Evolutionary conservation across 2,888 invertebrate species (phyloP), one percentile per base, ranked within the genome.

Genomic region (Aphrophora alni): DNA sequence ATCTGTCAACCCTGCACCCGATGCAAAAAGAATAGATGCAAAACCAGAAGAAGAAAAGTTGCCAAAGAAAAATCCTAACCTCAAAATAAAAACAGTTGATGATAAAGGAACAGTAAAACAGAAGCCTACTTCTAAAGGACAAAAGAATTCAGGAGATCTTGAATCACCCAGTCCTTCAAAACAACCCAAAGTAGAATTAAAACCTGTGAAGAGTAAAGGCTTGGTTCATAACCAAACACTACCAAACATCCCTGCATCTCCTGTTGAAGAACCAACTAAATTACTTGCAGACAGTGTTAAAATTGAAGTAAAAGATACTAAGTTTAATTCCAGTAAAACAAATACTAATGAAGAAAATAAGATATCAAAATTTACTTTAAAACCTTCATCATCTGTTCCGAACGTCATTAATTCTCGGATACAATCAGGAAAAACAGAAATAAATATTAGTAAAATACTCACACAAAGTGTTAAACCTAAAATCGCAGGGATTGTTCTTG

Each of bases 401-500:
- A 77, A 77, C 21, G 12, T 77, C 10, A 70, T 71, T 21, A 77
- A 77, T 24, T 71, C 77, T 8, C 26, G 38, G n/a, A 38, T 70
- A n/a, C 77, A 70, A 24, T 38, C 38, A 70, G 71, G 70, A 25
- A 51, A 51, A n/a, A 51, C 73, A 2, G 70, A 81, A 77, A 51
- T 78, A 38, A 81, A 59, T n/a, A 69, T 78, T 24, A 78, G 69
- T 38, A 81, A 81, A 68, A 74, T 38, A 5, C 68, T 78, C 21
- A 82, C 75, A 38, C 74, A 76, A n/a, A 77, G 77, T 70, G 74
- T 75, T 27, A 75, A 73, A 17, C 81, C 83, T 14, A 83, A 82
- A 72, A 82, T 80, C 38, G 79, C 81, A 10, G 82, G 83, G 14
- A 80, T 82, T 12, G 81, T 80, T 38, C 72, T 82, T 14, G 82